Evolutionary conservation across 2,888 invertebrate genomes (phyloP).

Genomic region (Pyralis farinalis): DNA sequence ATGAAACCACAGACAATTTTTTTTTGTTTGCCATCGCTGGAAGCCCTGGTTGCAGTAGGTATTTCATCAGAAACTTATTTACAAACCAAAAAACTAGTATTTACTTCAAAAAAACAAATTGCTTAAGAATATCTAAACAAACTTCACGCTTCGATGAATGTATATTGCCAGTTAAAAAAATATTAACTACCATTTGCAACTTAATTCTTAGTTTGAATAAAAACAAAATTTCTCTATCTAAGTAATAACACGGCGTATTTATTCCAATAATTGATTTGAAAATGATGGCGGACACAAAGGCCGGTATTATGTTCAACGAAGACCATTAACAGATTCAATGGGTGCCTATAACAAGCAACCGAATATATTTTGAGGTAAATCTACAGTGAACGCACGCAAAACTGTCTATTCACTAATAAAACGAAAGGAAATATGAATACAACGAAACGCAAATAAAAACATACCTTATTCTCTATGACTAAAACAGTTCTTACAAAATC

Average conservation of each 20-base stretch:
- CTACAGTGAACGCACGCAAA: conserved; percentile 24
- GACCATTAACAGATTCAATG: conserved; percentile 28
- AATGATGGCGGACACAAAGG: conserved; percentile 15
- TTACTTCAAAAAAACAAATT: too few relatives aligned
- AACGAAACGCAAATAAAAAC: conserved; percentile 7
- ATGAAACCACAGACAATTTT: too few relatives aligned
- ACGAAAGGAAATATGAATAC: neutral
- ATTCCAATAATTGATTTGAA: conserved; percentile 25
- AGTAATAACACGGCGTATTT: conserved; percentile 16
- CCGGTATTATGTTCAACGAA: conserved; percentile 15
- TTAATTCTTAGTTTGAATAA: neutral
- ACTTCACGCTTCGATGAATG: too few relatives aligned
- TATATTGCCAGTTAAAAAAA: too few relatives aligned
- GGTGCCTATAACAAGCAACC: conserved; percentile 25
- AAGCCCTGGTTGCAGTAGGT: too few relatives aligned
- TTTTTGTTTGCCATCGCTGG: too few relatives aligned
- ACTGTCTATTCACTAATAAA: conserved; percentile 17
- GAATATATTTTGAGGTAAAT: conserved; percentile 24
- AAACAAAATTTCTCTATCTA: conserved; percentile 26
- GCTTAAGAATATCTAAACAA: too few relatives aligned
- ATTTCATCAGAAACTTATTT: too few relatives aligned
- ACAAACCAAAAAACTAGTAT: too few relatives aligned
- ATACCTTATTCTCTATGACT: conserved; percentile 4
- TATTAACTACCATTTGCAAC: too few relatives aligned
- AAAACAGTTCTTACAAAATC: conserved; percentile 2